Evolutionary conservation across 2,797 vertebrate genomes (phyloP), one percentile per base, ranked within the genome.

Genomic region (Babyrousa celebensis): DNA sequence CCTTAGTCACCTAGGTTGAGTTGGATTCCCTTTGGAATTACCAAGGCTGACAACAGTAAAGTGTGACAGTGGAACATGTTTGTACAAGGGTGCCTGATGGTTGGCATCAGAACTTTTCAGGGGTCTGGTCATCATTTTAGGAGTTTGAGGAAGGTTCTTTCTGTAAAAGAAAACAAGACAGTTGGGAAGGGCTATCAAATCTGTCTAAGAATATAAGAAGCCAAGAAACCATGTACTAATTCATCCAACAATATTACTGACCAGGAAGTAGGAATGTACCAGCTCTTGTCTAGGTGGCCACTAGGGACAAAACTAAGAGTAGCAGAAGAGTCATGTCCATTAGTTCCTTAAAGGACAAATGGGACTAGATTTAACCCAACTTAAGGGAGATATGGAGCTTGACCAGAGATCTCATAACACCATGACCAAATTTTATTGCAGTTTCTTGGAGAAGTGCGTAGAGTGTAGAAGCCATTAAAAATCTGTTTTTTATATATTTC

Each of bases 1-100:
- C 4, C 70, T 75, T 32, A 88, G 25, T 80, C 48, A 72, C 63
- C 56, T 67, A 36, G 60, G 27, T 40, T 32, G 58, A 88, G 62
- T 43, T 52, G 23, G 25, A 62, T 58, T 67, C 78, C n/a, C 52
- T 89, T 58, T 89, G 52, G 52, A 85, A 60, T 85, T 27, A n/a
- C 80, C 74, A 74, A 85, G 52, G 29, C 29, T 74, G n/a, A 85
- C 89, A n/a, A 85, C 89, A 79, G 21, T 48, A 67, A 93, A 93
- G 15, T 68, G 74, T n/a, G 74, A 54, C 74, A n/a, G 17, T 54
- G 74, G 48, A n/a, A 75, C 27, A 54, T 75, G 72, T 75, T 75
- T 75, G 48, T 75, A n/a, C 52, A 54, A 29, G 74, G 52, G 48
- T 75, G 74, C 17, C 29, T 75, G 10, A 52, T 75, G 48, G 27